Conservation (phyloP, 2,113 vertebrate species). For the Pachyramphus minor region DNA sequence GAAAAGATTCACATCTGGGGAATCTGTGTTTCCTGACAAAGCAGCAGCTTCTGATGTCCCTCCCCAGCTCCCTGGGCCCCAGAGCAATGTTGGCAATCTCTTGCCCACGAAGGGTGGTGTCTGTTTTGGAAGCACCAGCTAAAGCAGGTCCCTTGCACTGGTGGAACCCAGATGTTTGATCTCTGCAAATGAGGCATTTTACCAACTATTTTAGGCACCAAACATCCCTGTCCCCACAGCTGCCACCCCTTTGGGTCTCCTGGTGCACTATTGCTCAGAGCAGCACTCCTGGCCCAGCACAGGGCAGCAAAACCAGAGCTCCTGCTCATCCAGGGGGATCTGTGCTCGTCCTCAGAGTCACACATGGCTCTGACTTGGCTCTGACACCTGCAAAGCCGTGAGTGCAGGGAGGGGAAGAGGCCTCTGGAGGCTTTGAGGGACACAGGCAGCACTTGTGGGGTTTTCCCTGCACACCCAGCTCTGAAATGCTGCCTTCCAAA, state of each 20-base stretch:
- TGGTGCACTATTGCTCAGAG: neutral
- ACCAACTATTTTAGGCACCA: neutral
- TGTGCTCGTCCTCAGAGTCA: neutral
- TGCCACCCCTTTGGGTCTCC: neutral
- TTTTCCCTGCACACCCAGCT: neutral
- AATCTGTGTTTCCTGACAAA: neutral
- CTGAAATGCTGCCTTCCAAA: neutral
- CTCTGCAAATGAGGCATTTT: neutral
- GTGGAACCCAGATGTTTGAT: neutral
- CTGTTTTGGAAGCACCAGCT: neutral
- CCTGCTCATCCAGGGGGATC: neutral
- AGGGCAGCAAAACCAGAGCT: neutral
- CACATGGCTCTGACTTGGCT: neutral
- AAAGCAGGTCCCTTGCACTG: neutral
- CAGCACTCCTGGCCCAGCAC: neutral
- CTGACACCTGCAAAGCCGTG: neutral
- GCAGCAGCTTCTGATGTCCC: neutral
- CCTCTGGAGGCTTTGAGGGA: neutral
- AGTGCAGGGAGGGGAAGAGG: neutral
- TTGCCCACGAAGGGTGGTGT: fast-evolving
- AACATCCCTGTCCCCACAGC: neutral
- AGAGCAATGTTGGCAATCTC: neutral
- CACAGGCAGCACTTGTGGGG: fast-evolving
- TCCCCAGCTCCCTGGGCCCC: neutral
- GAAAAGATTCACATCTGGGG: neutral